phyloP scores from a whole-genome alignment of 2,113 vertebrate genomes.

The Ageneiosus marmoratus region DNA sequence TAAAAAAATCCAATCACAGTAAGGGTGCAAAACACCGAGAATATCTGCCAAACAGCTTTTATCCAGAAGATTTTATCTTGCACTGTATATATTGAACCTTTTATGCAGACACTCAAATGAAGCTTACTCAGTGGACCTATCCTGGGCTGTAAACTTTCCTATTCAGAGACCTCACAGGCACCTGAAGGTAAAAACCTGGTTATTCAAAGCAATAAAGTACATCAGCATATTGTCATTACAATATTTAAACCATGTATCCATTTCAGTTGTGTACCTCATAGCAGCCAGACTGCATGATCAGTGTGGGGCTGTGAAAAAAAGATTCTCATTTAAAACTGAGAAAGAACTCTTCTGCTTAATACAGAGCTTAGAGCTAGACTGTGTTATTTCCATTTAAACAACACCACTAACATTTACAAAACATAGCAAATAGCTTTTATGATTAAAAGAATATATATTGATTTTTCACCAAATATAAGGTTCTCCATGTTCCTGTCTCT shows the following conservation, averaged over 20 bases:
- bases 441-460: constrained; percentile 12
- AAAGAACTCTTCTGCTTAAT: constrained; percentile 33
- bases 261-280: constrained; percentile 65
- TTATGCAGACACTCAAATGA: constrained; percentile 64
- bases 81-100: constrained; percentile 67
- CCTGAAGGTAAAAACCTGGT: constrained; percentile 68
- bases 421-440: constrained; percentile 26
- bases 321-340: background rate
- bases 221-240: constrained; percentile 60
- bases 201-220: constrained; percentile 78
- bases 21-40: constrained; percentile 55
- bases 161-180: constrained; percentile 68
- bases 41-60: constrained; percentile 73
- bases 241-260: constrained; percentile 60
- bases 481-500: constrained; percentile 59
- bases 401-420: constrained; percentile 19
- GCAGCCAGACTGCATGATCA: background rate
- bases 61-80: constrained; percentile 71
- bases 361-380: constrained; percentile 19
- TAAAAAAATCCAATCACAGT: constrained; percentile 59
- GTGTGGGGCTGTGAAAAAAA: constrained; percentile 49
- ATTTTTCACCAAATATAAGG: constrained; percentile 58
- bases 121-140: constrained; percentile 63
- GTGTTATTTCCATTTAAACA: background rate
- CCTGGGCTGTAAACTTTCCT: constrained; percentile 64